Evolutionary conservation across 2,797 vertebrate species (phyloP), one percentile per base, ranked within the genome.

Genomic region (Hirundo rustica): DNA sequence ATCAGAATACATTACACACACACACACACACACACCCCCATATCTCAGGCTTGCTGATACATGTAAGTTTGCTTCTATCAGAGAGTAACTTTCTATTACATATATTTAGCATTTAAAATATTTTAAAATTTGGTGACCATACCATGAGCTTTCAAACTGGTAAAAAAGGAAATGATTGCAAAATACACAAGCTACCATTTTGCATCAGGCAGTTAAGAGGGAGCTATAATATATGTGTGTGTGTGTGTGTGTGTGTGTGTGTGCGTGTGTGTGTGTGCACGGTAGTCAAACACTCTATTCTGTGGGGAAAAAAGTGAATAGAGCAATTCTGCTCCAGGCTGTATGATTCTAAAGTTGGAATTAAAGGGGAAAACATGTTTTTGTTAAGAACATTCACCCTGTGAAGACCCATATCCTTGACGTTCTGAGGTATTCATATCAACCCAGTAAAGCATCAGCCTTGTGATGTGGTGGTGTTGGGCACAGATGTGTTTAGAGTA

Each of bases 381-480:
- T 73, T 50, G 26, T 25, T 30, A 48, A 74, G 20, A 34, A 50
- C 11, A 42, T 34, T 25, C 25, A 48, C 7, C 7, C 34, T 25
- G 10, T 42, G 42, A 65, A 48, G 16, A 48, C 3, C 5, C 42
- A 25, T 34, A 34, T 14, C 60, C 30, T 48, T 16, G 30, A 57
- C 73, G 30, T n/a, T 42, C 51, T 83, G 50, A 34, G 20, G 16
- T 40, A 20, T 13, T 34, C 11, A 7, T 5, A 48, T 30, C 13
- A 34, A 48, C 5, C 25, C 42, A 40, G 16, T 30, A 65, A 42
- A 65, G 15, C 50, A 73, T 16, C 58, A 73, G 19, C 19, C 50
- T 40, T 40, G 23, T 20, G 42, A 29, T 1, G 0, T 9, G 20
- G 5, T 48, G 20, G 5, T 40, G 5, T 11, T 48, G 34, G 20